Evolutionary conservation across 2,888 invertebrate species (phyloP), one percentile per base, ranked within the genome.

Genomic region (Drosophila neonasuta): DNA sequence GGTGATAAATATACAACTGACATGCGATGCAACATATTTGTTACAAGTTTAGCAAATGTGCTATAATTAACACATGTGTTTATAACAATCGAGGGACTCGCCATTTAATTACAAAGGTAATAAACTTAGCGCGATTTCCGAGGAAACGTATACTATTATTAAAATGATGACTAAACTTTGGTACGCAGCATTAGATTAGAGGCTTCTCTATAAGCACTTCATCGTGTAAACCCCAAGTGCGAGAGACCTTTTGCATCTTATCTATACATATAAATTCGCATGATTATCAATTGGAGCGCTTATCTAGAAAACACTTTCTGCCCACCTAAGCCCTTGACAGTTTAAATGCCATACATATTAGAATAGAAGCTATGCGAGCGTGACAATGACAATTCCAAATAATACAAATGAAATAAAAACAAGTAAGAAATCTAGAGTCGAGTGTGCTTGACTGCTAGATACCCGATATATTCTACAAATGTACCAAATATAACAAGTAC

Each of bases 301-400:
- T 32, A 10, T 32, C 32, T 32, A 32, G 32, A 32, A 32, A 32
- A 32, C 10, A 32, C 32, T 32, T 9, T 32, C 32, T 32, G 32
- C 62, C 57, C 42, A 49, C 62, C 62, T 24, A 20, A 49, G 10
- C 32, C 9, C 32, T 32, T 10, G 8, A 10, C 32, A 32, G 3
- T 24, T 24, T 32, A 10, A 32, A 32, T 32, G 32, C 32, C 3
- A 32, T 10, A 8, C 1, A 32, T 9, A 32, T 32, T 32, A 3
- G 10, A 32, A 32, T 24, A 32, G 10, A 32, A 32, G 32, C 32
- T 32, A 9, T 32, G 32, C 32, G 32, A 32, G 32, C 32, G 32
- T 32, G 32, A 32, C 32, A 3, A 32, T 32, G 8, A 10, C 32
- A 32, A 32, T 32, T 7, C 10, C 8, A 32, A 32, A 32, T 32